phyloP scores from a whole-genome alignment of 2,113 vertebrate species.

The Rana temporaria region DNA sequence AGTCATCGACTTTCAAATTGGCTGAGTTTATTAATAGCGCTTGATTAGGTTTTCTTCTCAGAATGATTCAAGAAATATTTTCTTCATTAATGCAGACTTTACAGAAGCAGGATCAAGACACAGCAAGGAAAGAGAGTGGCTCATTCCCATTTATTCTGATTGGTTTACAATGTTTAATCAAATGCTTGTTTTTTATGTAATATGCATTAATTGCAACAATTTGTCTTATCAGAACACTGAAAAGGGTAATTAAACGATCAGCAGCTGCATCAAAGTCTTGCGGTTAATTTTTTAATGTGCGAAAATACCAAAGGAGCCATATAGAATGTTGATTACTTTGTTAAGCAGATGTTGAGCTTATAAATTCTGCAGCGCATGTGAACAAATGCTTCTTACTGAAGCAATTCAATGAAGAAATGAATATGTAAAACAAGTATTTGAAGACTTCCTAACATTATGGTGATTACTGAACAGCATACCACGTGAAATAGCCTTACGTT shows the following conservation, averaged over 20 bases:
- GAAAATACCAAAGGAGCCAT: slow-evolving; percentile 57
- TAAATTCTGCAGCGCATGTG: slow-evolving; percentile 6
- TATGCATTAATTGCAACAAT: slow-evolving; percentile 62
- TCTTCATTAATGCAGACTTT: slow-evolving; percentile 46
- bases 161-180: slow-evolving; percentile 58
- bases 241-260: slow-evolving; percentile 57
- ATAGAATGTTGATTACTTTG: slow-evolving; percentile 58
- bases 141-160: slow-evolving; percentile 59
- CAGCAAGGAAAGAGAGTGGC: slow-evolving; percentile 34
- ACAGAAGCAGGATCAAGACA: slow-evolving; percentile 43
- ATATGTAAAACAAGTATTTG: background rate
- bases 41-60: slow-evolving; percentile 44
- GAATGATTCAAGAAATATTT: slow-evolving; percentile 55
- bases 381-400: slow-evolving; percentile 19
- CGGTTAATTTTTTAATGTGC: slow-evolving; percentile 40
- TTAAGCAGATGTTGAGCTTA: slow-evolving; percentile 39
- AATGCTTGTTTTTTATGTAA: slow-evolving; percentile 59
- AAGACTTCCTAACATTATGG: background rate
- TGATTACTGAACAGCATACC: background rate
- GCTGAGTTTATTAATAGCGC: slow-evolving; percentile 32
- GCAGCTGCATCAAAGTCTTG: slow-evolving; percentile 50
- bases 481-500: too few relatives aligned
- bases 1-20: slow-evolving; percentile 58
- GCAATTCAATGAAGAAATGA: background rate
- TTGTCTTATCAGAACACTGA: slow-evolving; percentile 61